Evolutionary conservation across 2,113 vertebrate species (phyloP).

Genomic region (Arenaria interpres): DNA sequence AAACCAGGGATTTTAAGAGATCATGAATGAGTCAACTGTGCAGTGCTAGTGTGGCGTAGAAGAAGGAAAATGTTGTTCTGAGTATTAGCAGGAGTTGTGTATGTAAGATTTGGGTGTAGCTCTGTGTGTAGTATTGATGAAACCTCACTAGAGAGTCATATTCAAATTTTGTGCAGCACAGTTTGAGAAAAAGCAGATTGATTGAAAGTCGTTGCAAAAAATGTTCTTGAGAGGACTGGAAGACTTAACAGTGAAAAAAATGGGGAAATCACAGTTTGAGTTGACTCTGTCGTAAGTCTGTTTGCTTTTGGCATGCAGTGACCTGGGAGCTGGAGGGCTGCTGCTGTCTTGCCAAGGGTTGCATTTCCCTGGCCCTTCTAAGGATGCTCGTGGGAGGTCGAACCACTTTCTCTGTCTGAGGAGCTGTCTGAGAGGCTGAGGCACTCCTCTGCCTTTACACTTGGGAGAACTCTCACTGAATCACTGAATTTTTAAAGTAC

Average conservation of each 20-base stretch:
- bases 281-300: neutral
- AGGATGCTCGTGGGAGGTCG: neutral
- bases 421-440: neutral
- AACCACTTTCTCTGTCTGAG: neutral
- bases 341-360: neutral
- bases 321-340: neutral
- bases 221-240: neutral
- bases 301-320: neutral
- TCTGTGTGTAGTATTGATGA: neutral
- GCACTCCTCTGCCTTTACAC: neutral
- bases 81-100: neutral
- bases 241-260: neutral
- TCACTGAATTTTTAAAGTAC: neutral
- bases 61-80: neutral
- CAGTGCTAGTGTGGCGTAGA: neutral
- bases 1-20: neutral
- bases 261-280: neutral
- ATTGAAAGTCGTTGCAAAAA: neutral
- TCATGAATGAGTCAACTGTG: neutral
- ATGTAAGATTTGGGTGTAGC: neutral
- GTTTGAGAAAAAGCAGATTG: neutral
- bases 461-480: neutral
- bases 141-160: neutral
- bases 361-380: neutral
- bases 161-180: neutral